phyloP scores from a whole-genome alignment of 1,140 invertebrate species.

The Drosophila leontia region DNA sequence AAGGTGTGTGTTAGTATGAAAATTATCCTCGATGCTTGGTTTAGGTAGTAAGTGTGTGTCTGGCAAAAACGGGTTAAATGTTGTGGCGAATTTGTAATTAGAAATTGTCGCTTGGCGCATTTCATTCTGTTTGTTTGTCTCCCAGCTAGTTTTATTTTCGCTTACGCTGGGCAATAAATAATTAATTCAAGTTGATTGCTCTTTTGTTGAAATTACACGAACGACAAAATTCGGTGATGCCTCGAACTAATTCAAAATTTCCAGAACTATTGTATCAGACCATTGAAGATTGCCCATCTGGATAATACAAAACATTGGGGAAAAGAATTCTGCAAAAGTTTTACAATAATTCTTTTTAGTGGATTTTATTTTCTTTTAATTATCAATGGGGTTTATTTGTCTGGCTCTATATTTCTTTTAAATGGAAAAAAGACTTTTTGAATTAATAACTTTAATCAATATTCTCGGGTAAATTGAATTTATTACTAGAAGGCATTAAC shows the following conservation, averaged over 20 bases:
- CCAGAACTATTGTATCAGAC: neutral
- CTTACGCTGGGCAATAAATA: conserved; percentile 59
- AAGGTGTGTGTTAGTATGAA: conserved; percentile 72
- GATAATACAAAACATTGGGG: neutral
- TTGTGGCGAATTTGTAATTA: conserved; percentile 84
- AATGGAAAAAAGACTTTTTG: conserved; percentile 47
- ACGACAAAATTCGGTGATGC: neutral
- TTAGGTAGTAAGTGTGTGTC: conserved; percentile 42
- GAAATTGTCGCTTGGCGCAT: conserved; percentile 82
- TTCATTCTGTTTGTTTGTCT: conserved; percentile 75
- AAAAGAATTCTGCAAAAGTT: neutral
- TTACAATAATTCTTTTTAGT: neutral
- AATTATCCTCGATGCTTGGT: conserved; percentile 63
- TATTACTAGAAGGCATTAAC: conserved; percentile 60
- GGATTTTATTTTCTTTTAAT: conserved; percentile 25
- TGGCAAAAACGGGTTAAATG: conserved; percentile 81
- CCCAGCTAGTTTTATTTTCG: conserved; percentile 43
- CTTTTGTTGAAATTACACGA: conserved; percentile 25
- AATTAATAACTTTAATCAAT: conserved; percentile 47
- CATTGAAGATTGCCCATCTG: neutral
- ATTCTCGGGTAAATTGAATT: conserved; percentile 51
- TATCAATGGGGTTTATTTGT: conserved; percentile 55
- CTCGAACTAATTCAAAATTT: neutral
- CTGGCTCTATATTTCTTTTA: conserved; percentile 53
- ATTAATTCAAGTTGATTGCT: conserved; percentile 65